phyloP scores from a whole-genome alignment of 2,888 invertebrate genomes.

The Orthosia gothica region DNA sequence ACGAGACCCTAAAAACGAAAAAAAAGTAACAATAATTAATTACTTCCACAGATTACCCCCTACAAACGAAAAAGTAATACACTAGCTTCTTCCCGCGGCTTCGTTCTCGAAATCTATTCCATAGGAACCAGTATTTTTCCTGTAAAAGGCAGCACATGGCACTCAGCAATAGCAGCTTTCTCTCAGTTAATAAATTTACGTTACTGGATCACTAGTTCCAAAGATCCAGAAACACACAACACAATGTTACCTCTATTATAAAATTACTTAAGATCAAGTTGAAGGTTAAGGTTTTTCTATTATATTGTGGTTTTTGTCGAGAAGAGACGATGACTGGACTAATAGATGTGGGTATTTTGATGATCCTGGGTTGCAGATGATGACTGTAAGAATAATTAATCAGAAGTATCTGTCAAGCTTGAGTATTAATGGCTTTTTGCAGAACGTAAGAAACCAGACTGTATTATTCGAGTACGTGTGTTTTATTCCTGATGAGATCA shows the following conservation, averaged over 20 bases:
- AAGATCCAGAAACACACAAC: neutral
- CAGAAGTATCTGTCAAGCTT: conserved; percentile 1
- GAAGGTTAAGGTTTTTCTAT: conserved; percentile 12
- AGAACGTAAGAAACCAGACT: too few species aligned
- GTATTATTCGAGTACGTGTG: neutral
- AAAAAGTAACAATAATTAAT: too few species aligned
- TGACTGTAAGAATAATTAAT: neutral
- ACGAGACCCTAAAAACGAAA: too few species aligned
- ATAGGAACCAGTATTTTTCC: too few species aligned
- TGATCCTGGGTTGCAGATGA: conserved; percentile 4
- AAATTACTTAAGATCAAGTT: conserved; percentile 20
- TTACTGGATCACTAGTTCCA: neutral
- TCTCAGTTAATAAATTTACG: neutral
- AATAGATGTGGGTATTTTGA: conserved; percentile 25
- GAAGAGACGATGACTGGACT: conserved; percentile 26
- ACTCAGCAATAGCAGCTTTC: neutral
- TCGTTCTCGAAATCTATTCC: neutral
- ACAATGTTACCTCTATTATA: neutral
- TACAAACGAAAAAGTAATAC: too few species aligned
- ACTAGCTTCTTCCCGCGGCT: neutral
- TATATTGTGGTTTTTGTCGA: conserved; percentile 20
- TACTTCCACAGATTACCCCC: too few species aligned
- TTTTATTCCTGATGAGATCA: too few species aligned
- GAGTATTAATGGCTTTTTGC: neutral
- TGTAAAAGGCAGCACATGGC: too few species aligned